These are phyloP conservation scores for Drosophila repletoides DNA, from an alignment of 1,140 invertebrate genomes.

Conservation along the genomic window DNA sequence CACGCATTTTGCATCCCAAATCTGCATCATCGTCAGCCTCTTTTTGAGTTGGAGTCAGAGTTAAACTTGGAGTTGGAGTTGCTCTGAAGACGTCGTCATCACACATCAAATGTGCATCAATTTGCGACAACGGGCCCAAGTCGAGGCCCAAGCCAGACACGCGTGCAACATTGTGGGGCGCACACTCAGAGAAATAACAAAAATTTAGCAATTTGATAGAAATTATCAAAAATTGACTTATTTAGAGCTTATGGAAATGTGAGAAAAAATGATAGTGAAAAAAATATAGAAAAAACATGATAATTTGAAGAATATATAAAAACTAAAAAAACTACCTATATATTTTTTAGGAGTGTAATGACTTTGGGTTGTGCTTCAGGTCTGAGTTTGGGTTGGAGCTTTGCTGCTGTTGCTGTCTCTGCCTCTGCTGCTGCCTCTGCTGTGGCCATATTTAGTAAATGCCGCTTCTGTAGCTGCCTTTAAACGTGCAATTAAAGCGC, in stretches of 20 bases:
- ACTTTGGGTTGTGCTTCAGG: too few relatives aligned
- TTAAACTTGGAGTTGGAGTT: too few relatives aligned
- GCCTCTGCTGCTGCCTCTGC: constrained; percentile 1
- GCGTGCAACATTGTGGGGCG: constrained; percentile 61
- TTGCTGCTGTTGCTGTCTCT: constrained; percentile 5
- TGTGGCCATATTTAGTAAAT: constrained; percentile 78
- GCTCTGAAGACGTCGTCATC: constrained; percentile 43
- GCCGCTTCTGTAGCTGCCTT: constrained; percentile 78
- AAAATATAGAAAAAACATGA: too few relatives aligned
- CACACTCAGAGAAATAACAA: constrained; percentile 5
- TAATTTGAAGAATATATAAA: too few relatives aligned
- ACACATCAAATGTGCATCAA: constrained; percentile 75
- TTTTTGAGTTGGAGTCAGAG: too few relatives aligned
- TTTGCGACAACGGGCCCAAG: constrained; percentile 63
- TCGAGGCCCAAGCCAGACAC: constrained; percentile 43
- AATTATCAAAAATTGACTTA: too few relatives aligned
- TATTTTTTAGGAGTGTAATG: too few relatives aligned
- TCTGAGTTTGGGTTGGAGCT: constrained; percentile 6
- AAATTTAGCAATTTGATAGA: too few relatives aligned
- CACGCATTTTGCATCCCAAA: constrained; percentile 30
- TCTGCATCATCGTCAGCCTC: constrained; percentile 25
- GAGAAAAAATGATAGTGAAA: too few relatives aligned
- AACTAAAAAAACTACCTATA: too few relatives aligned
- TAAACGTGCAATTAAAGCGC: constrained; percentile 79
- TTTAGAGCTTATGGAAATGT: too few relatives aligned